phyloP scores from a whole-genome alignment of 2,888 invertebrate species.

The Ophion costatus region DNA sequence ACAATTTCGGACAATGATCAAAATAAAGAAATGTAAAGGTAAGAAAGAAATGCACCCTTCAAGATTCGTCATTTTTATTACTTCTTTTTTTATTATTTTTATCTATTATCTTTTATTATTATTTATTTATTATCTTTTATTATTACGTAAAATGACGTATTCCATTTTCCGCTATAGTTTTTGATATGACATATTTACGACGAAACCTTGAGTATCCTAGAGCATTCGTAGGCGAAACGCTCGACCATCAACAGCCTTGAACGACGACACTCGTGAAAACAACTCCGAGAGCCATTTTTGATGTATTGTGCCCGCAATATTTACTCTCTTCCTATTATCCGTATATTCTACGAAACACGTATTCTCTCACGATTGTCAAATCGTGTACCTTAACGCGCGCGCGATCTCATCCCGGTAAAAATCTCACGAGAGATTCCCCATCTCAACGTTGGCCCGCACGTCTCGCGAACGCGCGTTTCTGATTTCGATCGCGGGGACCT shows the following conservation, averaged over 20 bases:
- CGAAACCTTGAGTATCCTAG: too few species aligned
- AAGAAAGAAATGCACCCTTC: too few species aligned
- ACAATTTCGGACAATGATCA: too few species aligned
- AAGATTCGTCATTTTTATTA: too few species aligned
- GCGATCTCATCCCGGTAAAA: background rate
- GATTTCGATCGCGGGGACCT: conserved; percentile 54
- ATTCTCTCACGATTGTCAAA: conserved; percentile 1
- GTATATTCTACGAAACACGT: background rate
- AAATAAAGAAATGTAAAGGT: too few species aligned
- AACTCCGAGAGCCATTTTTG: background rate
- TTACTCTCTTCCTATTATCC: background rate
- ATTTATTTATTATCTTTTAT: too few species aligned
- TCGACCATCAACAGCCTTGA: background rate
- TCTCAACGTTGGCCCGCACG: background rate
- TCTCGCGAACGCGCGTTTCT: conserved; percentile 14
- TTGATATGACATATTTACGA: too few species aligned
- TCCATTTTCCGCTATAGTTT: too few species aligned
- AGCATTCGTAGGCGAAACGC: too few species aligned
- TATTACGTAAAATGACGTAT: too few species aligned
- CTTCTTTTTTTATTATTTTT: too few species aligned
- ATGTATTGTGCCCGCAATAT: background rate
- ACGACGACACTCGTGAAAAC: background rate
- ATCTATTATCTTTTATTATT: too few species aligned
- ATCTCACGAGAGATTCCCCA: background rate
- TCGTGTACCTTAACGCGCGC: background rate